A percentile compares a stretch with the other conserved stretches of the same genome.
phyloP scores from a whole-genome alignment of 1,140 invertebrate genomes.

The Hylaeus volcanicus region DNA sequence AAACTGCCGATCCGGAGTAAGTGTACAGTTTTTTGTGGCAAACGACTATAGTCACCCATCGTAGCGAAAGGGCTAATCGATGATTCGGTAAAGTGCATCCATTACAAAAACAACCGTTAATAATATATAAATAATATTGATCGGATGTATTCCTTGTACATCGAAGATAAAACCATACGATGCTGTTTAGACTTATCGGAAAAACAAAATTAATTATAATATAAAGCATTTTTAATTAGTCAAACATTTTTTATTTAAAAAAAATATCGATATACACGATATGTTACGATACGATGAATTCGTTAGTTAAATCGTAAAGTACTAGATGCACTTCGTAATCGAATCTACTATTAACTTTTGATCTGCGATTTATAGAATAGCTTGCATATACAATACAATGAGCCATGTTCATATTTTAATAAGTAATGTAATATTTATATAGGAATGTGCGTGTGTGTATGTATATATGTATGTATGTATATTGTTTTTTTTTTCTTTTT shows the following conservation, averaged over 20 bases:
- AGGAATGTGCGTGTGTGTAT: neutral
- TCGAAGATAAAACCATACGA: too few relatives aligned
- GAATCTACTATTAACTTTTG: constrained; percentile 24
- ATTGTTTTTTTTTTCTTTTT: neutral
- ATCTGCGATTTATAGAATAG: constrained; percentile 23
- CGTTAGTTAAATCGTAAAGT: neutral
- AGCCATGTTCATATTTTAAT: constrained; percentile 47
- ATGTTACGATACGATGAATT: too few relatives aligned
- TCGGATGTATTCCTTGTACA: too few relatives aligned
- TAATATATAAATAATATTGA: too few relatives aligned
- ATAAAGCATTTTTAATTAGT: too few relatives aligned
- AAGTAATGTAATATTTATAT: constrained; percentile 48
- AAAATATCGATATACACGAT: too few relatives aligned
- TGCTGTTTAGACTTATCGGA: too few relatives aligned
- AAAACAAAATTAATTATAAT: neutral
- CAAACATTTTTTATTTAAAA: too few relatives aligned
- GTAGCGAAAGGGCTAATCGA: neutral
- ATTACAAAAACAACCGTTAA: neutral
- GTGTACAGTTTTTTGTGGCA: too few relatives aligned
- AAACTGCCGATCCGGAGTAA: too few relatives aligned
- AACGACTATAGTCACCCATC: too few relatives aligned
- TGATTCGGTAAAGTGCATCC: constrained; percentile 12
- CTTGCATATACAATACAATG: constrained; percentile 36
- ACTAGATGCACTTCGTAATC: neutral
- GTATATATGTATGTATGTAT: constrained; percentile 10